Evolutionary conservation across 2,797 vertebrate genomes (phyloP).

Genomic region (Spinus olivaceus): DNA sequence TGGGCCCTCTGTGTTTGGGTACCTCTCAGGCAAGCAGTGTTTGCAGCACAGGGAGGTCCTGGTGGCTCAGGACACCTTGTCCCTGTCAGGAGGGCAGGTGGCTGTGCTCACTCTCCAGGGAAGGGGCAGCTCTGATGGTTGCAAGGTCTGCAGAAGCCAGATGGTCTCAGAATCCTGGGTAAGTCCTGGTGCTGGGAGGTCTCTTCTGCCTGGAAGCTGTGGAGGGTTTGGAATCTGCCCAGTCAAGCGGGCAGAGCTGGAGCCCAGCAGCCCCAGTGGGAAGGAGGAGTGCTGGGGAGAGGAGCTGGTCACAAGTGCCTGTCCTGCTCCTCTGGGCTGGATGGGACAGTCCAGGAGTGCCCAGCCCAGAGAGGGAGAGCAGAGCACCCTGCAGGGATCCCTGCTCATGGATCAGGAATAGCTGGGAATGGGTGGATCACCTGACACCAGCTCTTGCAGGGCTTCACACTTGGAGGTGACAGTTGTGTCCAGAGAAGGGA

Average conservation of each 20-base stretch:
- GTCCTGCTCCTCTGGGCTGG: not conserved
- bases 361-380: not conserved
- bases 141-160: not conserved
- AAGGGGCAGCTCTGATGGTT: not conserved
- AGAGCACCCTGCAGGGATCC: not conserved
- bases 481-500: not conserved
- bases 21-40: not conserved
- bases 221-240: not conserved
- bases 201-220: not conserved
- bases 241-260: not conserved
- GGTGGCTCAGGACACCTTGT: not conserved
- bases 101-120: rapidly evolving
- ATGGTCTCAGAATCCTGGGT: not conserved
- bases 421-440: not conserved
- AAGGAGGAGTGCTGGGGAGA: not conserved
- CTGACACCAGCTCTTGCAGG: not conserved
- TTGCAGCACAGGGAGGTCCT: not conserved
- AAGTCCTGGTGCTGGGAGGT: not conserved
- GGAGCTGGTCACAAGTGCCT: rapidly evolving
- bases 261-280: not conserved
- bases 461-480: not conserved
- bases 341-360: not conserved
- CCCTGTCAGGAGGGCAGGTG: not conserved
- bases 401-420: not conserved
- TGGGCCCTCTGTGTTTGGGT: not conserved